These are phyloP conservation scores for Dynastes grantii DNA, from an alignment of 2,888 invertebrate genomes.

Conservation along the genomic window DNA sequence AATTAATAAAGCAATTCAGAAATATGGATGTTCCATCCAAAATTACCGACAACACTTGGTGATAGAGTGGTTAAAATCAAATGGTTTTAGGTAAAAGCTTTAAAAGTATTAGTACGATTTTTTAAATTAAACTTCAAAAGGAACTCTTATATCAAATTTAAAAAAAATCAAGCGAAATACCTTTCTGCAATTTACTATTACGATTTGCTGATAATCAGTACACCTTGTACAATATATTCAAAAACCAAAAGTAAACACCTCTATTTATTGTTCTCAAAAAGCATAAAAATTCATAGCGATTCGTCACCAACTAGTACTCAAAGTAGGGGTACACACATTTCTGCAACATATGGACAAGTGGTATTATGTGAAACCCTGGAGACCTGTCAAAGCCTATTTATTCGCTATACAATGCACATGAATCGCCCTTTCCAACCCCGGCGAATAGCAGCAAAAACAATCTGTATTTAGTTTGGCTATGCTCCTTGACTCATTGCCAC, in stretches of 20 bases:
- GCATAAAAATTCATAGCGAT: conserved; percentile 17
- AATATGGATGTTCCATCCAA: too few relatives aligned
- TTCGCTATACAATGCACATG: conserved; percentile 65
- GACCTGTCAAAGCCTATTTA: conserved; percentile 70
- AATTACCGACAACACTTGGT: too few relatives aligned
- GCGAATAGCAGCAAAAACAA: conserved; percentile 59
- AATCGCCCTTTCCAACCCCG: conserved; percentile 59
- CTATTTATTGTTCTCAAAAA: background rate
- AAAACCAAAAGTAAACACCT: background rate
- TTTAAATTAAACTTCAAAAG: too few relatives aligned
- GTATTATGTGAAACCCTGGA: conserved; percentile 70
- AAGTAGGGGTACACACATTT: conserved; percentile 55
- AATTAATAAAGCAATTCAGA: too few relatives aligned
- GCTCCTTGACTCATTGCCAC: conserved; percentile 55
- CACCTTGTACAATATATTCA: background rate
- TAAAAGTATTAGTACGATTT: too few relatives aligned
- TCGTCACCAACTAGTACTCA: conserved; percentile 51
- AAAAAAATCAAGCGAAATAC: too few relatives aligned
- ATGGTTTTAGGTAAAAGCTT: too few relatives aligned
- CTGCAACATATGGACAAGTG: conserved; percentile 71
- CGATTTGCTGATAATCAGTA: too few relatives aligned
- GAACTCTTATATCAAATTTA: too few relatives aligned
- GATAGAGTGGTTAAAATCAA: too few relatives aligned
- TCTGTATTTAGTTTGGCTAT: conserved; percentile 56
- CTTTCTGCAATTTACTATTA: too few relatives aligned